These are phyloP conservation scores for Ricordea florida DNA, from an alignment of 92 coral and sea anemone species.

Conservation along the genomic window DNA sequence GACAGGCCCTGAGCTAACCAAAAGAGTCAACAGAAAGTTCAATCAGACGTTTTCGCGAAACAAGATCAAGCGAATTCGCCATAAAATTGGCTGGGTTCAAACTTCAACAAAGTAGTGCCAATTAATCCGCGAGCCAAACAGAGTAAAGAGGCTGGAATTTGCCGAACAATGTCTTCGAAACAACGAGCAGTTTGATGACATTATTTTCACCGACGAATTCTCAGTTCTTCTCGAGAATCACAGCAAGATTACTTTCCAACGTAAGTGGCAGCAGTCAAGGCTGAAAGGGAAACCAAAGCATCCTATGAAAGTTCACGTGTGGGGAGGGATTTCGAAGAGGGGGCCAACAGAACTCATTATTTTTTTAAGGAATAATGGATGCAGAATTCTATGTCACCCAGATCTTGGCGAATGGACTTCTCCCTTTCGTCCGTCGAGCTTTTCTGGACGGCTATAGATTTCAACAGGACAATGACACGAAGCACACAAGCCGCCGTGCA, in stretches of 20 bases:
- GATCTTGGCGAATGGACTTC: constrained; percentile 2
- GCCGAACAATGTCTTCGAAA: constrained; percentile 23
- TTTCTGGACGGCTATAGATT: constrained; percentile 52
- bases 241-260: constrained; percentile 34
- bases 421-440: constrained; percentile 36
- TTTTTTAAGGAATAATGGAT: constrained; percentile 47
- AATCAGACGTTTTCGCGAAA: constrained; percentile 7
- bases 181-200: constrained; percentile 42
- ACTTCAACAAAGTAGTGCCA: constrained; percentile 57
- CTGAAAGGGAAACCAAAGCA: constrained; percentile 53
- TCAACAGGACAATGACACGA: constrained; percentile 29
- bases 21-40: not conserved
- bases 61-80: constrained; percentile 19
- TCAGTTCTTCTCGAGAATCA: constrained; percentile 46
- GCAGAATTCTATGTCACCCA: not conserved
- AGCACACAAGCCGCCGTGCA: constrained; percentile 8
- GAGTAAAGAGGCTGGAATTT: constrained; percentile 38
- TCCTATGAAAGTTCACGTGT: constrained; percentile 55
- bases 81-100: constrained; percentile 53
- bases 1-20: constrained; percentile 7
- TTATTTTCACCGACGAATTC: constrained; percentile 62
- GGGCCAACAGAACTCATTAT: constrained; percentile 40
- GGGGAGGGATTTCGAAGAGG: constrained; percentile 52
- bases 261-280: constrained; percentile 37
- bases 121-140: constrained; percentile 39